These are phyloP conservation scores for Heliconius eleuchia DNA, from an alignment of 1,140 invertebrate species.

Conservation along the genomic window DNA sequence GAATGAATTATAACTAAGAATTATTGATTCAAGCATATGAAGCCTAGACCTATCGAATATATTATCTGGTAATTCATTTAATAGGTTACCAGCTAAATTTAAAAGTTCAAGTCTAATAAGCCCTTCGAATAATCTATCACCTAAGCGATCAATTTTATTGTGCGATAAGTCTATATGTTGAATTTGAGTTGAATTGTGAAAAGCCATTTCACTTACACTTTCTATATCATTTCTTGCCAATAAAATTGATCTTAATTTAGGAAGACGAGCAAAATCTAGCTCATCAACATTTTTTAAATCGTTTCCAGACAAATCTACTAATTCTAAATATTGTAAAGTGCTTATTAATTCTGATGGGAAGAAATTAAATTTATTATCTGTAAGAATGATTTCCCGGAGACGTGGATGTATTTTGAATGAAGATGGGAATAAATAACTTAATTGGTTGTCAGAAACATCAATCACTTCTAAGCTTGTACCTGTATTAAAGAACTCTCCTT, in stretches of 20 bases:
- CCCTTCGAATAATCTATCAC: conserved; percentile 91
- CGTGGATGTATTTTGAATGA: conserved; percentile 91
- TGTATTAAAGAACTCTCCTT: conserved; percentile 89
- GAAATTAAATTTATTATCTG: conserved; percentile 89
- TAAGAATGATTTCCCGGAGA: conserved; percentile 85
- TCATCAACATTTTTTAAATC: conserved; percentile 89
- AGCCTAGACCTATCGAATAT: conserved; percentile 91
- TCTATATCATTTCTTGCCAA: conserved; percentile 89
- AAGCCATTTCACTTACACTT: conserved; percentile 91
- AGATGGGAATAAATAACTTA: conserved; percentile 90
- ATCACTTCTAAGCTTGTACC: conserved; percentile 87
- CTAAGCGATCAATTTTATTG: conserved; percentile 89
- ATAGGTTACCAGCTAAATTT: conserved; percentile 88
- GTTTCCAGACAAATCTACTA: conserved; percentile 89
- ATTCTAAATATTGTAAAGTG: conserved; percentile 87
- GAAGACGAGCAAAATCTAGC: conserved; percentile 91
- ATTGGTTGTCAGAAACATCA: conserved; percentile 88
- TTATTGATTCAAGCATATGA: conserved; percentile 91
- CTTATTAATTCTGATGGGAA: conserved; percentile 91
- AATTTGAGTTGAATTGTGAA: conserved; percentile 94
- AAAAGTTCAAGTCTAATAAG: conserved; percentile 88
- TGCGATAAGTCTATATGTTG: conserved; percentile 89
- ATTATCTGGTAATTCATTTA: conserved; percentile 89
- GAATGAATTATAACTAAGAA: conserved; percentile 89
- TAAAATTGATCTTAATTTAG: conserved; percentile 85